phyloP scores from a whole-genome alignment of 2,888 invertebrate species.

The Caenorhabditis wallacei region DNA sequence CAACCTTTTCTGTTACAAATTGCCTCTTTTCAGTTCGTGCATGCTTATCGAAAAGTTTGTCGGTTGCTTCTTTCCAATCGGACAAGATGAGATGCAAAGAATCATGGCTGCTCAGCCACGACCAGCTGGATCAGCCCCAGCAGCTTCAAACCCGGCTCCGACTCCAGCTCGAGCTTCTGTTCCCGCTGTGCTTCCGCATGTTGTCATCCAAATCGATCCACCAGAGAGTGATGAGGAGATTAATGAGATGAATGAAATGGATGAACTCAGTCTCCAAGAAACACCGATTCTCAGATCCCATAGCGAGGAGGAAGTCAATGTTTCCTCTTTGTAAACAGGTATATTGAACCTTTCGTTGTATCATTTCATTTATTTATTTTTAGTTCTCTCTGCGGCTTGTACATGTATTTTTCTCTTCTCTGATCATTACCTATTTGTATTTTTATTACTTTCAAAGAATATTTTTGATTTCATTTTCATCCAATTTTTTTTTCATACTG shows the following conservation, averaged over 20 bases:
- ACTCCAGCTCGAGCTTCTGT: background rate
- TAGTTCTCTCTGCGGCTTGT: background rate
- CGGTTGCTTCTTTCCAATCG: slow-evolving; percentile 6
- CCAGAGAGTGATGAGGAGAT: slow-evolving; percentile 13
- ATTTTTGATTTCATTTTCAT: background rate
- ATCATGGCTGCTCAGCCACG: slow-evolving; percentile 12
- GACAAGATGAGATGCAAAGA: slow-evolving; percentile 18
- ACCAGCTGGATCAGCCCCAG: background rate
- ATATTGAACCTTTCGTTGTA: background rate
- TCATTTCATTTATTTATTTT: background rate
- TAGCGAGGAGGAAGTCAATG: background rate
- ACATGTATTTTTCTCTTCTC: background rate
- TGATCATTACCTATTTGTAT: background rate
- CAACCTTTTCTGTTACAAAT: background rate
- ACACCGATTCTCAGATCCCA: slow-evolving; percentile 2
- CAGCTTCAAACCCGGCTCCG: background rate
- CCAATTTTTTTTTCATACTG: background rate
- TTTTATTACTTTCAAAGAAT: background rate
- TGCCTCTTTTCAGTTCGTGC: slow-evolving; percentile 7
- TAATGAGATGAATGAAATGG: background rate
- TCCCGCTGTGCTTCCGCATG: background rate
- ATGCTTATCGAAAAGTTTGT: slow-evolving; percentile 5
- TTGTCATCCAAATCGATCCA: slow-evolving; percentile 2
- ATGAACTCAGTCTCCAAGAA: background rate
- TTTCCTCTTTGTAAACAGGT: slow-evolving; percentile 1